Evolutionary conservation across 2,797 vertebrate species (phyloP).

Genomic region (Meda fulgida): DNA sequence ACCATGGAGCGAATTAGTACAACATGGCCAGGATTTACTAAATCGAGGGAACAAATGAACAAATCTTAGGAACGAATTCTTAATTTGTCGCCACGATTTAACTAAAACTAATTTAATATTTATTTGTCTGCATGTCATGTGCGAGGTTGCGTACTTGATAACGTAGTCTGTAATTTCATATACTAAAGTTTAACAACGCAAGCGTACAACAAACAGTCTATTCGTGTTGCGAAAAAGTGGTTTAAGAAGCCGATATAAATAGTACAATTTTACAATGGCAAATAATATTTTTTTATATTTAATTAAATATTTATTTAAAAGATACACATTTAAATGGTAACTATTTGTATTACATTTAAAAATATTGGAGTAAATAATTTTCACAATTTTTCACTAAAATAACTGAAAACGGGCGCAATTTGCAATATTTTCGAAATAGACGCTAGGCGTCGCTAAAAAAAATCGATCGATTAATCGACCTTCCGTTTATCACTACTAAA

Average conservation of each 20-base stretch:
- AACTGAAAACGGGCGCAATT: not conserved
- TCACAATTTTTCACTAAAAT: not conserved
- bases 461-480: slow-evolving; percentile 1
- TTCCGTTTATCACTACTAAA: not conserved
- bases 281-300: not conserved
- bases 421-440: too few species aligned
- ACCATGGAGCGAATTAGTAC: not conserved
- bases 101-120: not conserved
- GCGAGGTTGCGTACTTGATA: not conserved
- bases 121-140: not conserved
- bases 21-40: not conserved
- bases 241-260: not conserved
- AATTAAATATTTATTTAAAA: not conserved
- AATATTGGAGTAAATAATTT: not conserved
- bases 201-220: not conserved
- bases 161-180: not conserved
- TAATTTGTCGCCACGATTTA: not conserved
- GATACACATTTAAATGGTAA: not conserved
- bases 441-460: not conserved
- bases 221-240: not conserved
- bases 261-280: not conserved
- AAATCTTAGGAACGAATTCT: not conserved
- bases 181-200: not conserved
- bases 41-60: not conserved
- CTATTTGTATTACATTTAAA: not conserved